Percentiles rank a stretch among this genome's conserved stretches.
phyloP scores from a whole-genome alignment of 1,140 invertebrate genomes.

The Bombus turneri region DNA sequence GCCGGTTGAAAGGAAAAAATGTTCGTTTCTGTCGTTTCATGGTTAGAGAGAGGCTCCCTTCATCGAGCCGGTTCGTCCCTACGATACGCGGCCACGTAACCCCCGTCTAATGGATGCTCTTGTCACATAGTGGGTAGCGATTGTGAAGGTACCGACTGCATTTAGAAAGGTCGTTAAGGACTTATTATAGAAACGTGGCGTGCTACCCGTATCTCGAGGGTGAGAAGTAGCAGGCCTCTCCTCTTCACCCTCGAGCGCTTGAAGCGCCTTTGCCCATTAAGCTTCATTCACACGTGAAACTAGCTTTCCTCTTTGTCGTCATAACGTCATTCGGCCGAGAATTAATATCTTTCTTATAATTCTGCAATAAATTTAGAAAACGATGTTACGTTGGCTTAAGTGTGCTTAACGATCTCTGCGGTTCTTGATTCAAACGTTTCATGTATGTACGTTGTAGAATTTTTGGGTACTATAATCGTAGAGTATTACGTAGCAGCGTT shows the following conservation, averaged over 20 bases:
- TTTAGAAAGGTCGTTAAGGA: constrained; percentile 69
- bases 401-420: no score
- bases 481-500: no score
- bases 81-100: constrained; percentile 44
- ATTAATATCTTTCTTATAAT: neutral
- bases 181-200: constrained; percentile 60
- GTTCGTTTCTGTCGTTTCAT: constrained; percentile 30
- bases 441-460: neutral
- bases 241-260: constrained; percentile 54
- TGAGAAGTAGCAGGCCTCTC: constrained; percentile 59
- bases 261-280: constrained; percentile 31
- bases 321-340: no score
- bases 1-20: neutral
- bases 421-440: neutral
- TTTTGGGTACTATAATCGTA: no score
- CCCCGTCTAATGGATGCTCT: constrained; percentile 56
- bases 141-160: constrained; percentile 57
- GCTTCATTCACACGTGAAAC: constrained; percentile 9
- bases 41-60: constrained; percentile 11
- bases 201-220: constrained; percentile 60
- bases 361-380: neutral
- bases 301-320: neutral
- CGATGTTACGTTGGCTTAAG: neutral
- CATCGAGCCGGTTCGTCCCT: constrained; percentile 30
- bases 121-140: constrained; percentile 52